Base-by-base conservation (phyloP, 2,888 invertebrate species). In the Lithophane semibrunnea region DNA sequence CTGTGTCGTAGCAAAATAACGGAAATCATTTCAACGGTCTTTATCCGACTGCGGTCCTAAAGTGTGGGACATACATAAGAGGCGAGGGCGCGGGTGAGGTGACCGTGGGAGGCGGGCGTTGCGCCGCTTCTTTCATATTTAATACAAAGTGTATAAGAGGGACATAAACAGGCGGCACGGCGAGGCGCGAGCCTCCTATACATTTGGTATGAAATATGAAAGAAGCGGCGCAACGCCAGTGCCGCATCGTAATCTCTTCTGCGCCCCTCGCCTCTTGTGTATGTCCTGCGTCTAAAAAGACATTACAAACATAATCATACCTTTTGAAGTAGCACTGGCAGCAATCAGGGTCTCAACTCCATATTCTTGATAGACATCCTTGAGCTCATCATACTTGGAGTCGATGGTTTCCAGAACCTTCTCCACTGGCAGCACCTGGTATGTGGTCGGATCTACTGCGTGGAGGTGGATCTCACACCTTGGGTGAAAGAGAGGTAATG, bases 391-490 rank as follows among this genome's bases (percentile, higher is more conserved):
- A 92, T 98, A 99, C 91, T 98, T 98, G 0, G 98, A 97, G 94
- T 99, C 99, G 77, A 99, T 98, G 12, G 97, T 97, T 93, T 98
- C 98, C 29, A 99, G 95, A 16, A 98, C 98, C 82, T 98, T 97
- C 77, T 98, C 98, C 18, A 98, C 98, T 0, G 98, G 97, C 2
- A 98, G 95, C 72, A 99, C 98, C 72, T 98, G 98, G 91, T 98
- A 98, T 0, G 98, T 97, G 81, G 96, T 94, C 0, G 97, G 97
- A 90, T 99, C 98, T 0, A 99, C 98, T 0, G 98, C 98, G 91
- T 98, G 98, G 79, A 99, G 97, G 90, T 98, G 98, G 94, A 99
- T 97, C 91, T 99, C 99, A 88, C 98, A 98, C 98, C 98, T 98
- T 88, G 9, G 0, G 8, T 1, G 0, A 18, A 42, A 66, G 0